These are phyloP conservation scores for Periophthalmus magnuspinnatus DNA, from an alignment of 2,797 vertebrate species.

Conservation along the genomic window DNA sequence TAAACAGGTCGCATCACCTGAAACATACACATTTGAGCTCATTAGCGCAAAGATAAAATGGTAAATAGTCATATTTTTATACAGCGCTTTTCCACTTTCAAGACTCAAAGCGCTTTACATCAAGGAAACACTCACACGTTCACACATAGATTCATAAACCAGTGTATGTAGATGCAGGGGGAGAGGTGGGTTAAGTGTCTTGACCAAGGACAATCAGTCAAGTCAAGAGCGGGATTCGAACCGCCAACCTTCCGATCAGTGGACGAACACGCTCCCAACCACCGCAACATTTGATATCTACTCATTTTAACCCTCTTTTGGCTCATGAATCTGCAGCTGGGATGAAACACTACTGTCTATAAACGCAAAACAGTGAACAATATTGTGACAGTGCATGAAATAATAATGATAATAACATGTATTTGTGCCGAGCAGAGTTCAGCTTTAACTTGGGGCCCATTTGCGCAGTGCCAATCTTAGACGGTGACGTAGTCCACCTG, in stretches of 20 bases:
- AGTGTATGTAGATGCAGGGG: too few relatives aligned
- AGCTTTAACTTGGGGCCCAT: slow-evolving; percentile 16
- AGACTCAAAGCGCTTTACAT: too few relatives aligned
- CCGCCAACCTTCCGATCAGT: too few relatives aligned
- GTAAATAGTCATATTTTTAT: too few relatives aligned
- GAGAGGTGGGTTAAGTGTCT: too few relatives aligned
- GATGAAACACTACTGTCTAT: not conserved
- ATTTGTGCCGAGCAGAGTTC: slow-evolving; percentile 14
- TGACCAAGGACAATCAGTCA: too few relatives aligned
- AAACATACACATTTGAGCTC: slow-evolving; percentile 36
- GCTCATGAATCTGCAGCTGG: not conserved
- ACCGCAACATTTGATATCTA: slow-evolving; percentile 6
- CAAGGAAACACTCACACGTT: too few relatives aligned
- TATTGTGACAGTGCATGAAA: not conserved
- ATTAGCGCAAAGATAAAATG: slow-evolving; percentile 10
- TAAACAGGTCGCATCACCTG: slow-evolving; percentile 90
- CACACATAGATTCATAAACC: too few relatives aligned
- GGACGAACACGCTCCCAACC: too few relatives aligned
- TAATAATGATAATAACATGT: not conserved
- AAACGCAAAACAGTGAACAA: not conserved
- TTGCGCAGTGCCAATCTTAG: slow-evolving; percentile 16
- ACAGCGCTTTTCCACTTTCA: too few relatives aligned
- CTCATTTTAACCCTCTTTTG: slow-evolving; percentile 1
- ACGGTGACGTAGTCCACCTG: slow-evolving; percentile 33
- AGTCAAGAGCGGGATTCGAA: too few relatives aligned